These are phyloP conservation scores for Tolmerus cingulatus DNA, from an alignment of 2,888 invertebrate genomes.

Conservation along the genomic window DNA sequence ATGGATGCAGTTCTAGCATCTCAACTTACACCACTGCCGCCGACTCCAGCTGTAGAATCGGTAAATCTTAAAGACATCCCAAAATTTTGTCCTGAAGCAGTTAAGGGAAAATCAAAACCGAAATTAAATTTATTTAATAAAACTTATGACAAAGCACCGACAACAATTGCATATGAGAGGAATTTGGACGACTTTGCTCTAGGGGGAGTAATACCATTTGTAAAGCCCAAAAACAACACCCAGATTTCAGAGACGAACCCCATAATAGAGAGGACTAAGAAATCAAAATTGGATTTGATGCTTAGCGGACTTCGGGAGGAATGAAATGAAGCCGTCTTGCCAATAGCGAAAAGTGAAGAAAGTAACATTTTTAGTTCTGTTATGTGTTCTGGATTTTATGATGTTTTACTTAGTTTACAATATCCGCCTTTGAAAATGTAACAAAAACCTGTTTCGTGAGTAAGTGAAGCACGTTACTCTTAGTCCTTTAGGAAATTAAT, in stretches of 20 bases:
- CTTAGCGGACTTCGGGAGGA: constrained; percentile 60
- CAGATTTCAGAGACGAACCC: constrained; percentile 53
- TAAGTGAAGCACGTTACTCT: too few species aligned
- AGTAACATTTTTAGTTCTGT: too few species aligned
- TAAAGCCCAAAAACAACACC: constrained; percentile 58
- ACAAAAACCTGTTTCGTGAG: too few species aligned
- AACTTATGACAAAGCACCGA: constrained; percentile 50
- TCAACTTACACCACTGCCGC: constrained; percentile 39
- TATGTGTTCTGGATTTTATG: too few species aligned
- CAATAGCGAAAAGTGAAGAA: too few species aligned
- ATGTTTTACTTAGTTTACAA: too few species aligned
- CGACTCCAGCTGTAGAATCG: constrained; percentile 13
- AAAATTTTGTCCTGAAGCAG: background rate
- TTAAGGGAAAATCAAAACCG: constrained; percentile 50
- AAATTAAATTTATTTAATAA: constrained; percentile 61
- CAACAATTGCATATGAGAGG: background rate
- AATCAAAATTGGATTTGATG: constrained; percentile 61
- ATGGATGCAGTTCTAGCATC: background rate
- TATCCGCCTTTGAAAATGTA: too few species aligned
- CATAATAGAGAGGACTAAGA: constrained; percentile 57
- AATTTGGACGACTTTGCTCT: constrained; percentile 52
- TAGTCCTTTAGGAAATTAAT: background rate
- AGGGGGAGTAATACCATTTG: constrained; percentile 60
- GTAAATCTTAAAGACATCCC: background rate
- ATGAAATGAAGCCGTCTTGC: constrained; percentile 56